These are phyloP conservation scores for Melanaphis sacchari DNA, from an alignment of 1,140 invertebrate genomes.

Conservation along the genomic window DNA sequence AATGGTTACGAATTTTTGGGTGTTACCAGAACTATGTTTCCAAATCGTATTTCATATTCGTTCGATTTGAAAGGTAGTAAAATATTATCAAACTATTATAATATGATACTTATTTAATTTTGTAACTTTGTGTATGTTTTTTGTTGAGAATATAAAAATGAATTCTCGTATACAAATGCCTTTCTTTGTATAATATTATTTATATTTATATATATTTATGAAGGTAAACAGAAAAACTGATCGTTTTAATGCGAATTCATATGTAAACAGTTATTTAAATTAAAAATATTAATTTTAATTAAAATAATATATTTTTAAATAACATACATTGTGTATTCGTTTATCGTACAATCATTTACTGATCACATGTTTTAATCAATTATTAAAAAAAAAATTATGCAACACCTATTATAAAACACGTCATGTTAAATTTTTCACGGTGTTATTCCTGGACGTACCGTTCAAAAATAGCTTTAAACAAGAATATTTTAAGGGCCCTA, in stretches of 20 bases:
- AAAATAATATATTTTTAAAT: neutral
- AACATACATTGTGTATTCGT: too few species aligned
- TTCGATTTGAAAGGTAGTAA: constrained; percentile 59
- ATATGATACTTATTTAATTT: neutral
- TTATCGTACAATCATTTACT: too few species aligned
- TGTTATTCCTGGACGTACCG: too few species aligned
- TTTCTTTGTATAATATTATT: neutral
- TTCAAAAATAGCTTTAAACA: too few species aligned
- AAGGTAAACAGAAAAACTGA: neutral
- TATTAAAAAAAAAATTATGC: too few species aligned
- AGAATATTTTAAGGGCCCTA: too few species aligned
- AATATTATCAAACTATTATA: neutral
- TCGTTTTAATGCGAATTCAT: neutral
- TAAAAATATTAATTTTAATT: neutral
- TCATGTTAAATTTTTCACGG: too few species aligned
- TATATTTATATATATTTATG: neutral
- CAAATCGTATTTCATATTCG: constrained; percentile 68
- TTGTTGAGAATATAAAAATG: neutral
- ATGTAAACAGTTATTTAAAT: neutral
- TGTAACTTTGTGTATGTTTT: neutral
- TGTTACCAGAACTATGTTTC: constrained; percentile 70
- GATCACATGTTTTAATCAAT: too few species aligned
- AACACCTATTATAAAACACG: too few species aligned
- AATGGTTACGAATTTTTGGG: constrained; percentile 66
- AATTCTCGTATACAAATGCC: neutral